A percentile compares a stretch with the other conserved stretches of the same genome.
These are phyloP conservation scores for Knipowitschia caucasica DNA, from an alignment of 2,797 vertebrate species.

Conservation along the genomic window DNA sequence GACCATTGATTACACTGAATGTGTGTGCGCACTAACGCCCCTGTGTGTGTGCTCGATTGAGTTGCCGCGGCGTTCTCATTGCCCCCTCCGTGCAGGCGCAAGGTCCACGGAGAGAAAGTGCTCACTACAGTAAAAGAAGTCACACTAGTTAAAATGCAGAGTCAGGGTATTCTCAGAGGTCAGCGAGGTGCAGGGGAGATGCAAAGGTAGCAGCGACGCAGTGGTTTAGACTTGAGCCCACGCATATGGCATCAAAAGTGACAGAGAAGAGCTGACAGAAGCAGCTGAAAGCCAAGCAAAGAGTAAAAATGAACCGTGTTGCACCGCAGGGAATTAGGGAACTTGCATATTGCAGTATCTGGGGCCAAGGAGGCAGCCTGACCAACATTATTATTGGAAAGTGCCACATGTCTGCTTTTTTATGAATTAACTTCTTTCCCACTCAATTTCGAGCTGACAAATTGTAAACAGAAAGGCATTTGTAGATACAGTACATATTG, in stretches of 20 bases:
- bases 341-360: not conserved
- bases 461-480: too few relatives aligned
- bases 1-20: conserved; percentile 54
- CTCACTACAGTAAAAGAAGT: conserved; percentile 68
- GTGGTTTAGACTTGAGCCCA: conserved; percentile 35
- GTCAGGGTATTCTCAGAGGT: conserved; percentile 55
- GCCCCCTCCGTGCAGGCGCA: conserved; percentile 28
- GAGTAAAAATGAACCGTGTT: conserved; percentile 1
- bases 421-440: not conserved
- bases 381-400: too few relatives aligned
- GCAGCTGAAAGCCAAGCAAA: conserved; percentile 11
- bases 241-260: conserved; percentile 26
- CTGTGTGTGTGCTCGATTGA: conserved; percentile 51
- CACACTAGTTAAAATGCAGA: conserved; percentile 66
- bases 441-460: too few relatives aligned
- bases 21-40: conserved; percentile 41
- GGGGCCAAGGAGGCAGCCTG: not conserved
- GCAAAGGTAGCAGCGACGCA: conserved; percentile 25
- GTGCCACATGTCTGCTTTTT: not conserved
- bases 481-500: too few relatives aligned
- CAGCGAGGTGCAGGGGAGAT: conserved; percentile 41
- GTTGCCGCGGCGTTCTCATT: conserved; percentile 43
- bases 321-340: conserved; percentile 11
- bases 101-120: conserved; percentile 58
- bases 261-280: conserved; percentile 11